Evolutionary conservation across 2,797 vertebrate genomes (phyloP), one percentile per base, ranked within the genome.

Genomic region (Euthynnus affinis): DNA sequence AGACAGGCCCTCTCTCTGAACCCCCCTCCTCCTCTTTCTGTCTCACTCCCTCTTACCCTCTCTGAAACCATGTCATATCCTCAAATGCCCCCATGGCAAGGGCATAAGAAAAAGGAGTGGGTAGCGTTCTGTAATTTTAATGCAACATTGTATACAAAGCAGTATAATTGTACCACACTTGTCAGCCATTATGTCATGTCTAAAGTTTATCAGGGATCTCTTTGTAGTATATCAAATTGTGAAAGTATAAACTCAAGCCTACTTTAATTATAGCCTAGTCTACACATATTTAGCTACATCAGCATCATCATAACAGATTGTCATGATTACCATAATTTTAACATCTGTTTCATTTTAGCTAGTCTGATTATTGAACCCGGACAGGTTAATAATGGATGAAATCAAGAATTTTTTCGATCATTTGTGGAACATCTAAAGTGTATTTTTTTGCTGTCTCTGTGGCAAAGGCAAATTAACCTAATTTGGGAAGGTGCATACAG

Each of bases 401-500:
- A 65, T 6, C 10, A 15, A 53, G 56, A 61, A 58, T 85, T 65
- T 32, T 71, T 34, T 52, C 61, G 55, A 66, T 73, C 81, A 56
- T 84, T 76, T 78, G 72, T 68, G 23, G 32, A 73, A 59, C 63
- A 32, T 72, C 74, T 58, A 71, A 64, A 66, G 69, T 70, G 64
- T 86, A 59, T 90, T 85, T 83, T 83, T 82, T 52, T 65, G 79
- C 74, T 27, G 67, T 63, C 72, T 90, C 75, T 78, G 60, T 71
- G 64, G 75, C 74, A 78, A 86, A 85, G 80, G 73, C 81, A 87
- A 91, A 91, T 93, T 83, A 92, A 90, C 88, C 90, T 92, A 89
- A 92, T 92, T 93, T 90, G 67, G 81, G 64, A 88, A 91, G 91
- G 92, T 93, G 86, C 88, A 90, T 89, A 76, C 87, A 88, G 72